Evolutionary conservation across 2,888 invertebrate species (phyloP).

Genomic region (Nemapogon koenigi): DNA sequence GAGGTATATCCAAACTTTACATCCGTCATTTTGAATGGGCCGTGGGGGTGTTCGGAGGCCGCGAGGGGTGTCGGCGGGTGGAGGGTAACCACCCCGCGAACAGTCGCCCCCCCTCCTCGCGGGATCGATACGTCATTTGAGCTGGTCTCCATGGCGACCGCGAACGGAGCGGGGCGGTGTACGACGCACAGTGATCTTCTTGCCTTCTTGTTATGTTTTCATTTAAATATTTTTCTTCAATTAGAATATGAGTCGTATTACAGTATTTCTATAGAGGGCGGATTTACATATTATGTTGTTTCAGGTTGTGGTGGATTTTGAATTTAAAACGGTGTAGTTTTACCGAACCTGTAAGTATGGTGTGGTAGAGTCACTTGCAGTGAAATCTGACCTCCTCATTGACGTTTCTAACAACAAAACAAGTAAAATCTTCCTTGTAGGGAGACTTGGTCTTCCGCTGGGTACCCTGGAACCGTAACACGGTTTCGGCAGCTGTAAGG

Average conservation of each 20-base stretch:
- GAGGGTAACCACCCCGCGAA: conserved; percentile 54
- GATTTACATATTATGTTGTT: no score
- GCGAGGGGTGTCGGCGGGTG: conserved; percentile 43
- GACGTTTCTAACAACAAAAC: no score
- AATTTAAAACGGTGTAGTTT: no score
- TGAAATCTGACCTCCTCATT: no score
- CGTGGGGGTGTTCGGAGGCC: conserved; percentile 40
- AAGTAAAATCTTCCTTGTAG: no score
- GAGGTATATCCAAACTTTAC: conserved; percentile 63
- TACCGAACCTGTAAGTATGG: no score
- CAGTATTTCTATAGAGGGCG: no score
- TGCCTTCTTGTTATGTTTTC: conserved; percentile 6
- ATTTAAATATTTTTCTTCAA: conserved; percentile 12
- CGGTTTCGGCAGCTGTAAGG: no score
- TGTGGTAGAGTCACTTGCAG: no score
- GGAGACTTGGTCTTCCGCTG: no score
- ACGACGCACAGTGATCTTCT: conserved; percentile 20
- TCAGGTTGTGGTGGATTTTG: no score
- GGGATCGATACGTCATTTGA: conserved; percentile 66
- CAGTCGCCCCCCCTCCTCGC: conserved; percentile 36
- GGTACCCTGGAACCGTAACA: no score
- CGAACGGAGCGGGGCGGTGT: conserved; percentile 62
- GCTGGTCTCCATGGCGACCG: conserved; percentile 66
- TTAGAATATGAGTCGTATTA: conserved; percentile 19
- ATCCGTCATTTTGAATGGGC: conserved; percentile 66